Conservation (phyloP, 92 coral and sea anemone species). For the Porites lobata region DNA sequence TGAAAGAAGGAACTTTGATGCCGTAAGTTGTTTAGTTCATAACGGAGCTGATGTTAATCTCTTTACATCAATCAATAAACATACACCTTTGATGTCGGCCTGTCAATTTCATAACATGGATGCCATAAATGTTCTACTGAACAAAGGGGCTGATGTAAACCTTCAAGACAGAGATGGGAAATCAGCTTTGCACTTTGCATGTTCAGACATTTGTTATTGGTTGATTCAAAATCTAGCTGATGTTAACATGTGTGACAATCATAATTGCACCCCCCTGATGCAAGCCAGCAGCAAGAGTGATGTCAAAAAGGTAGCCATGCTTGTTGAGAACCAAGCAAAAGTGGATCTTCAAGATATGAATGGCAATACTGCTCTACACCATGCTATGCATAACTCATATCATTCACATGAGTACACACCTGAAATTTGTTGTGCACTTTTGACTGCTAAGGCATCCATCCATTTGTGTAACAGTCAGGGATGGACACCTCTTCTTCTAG, state of each 20-base stretch:
- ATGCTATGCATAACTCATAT: constrained; percentile 12
- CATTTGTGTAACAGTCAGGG: constrained; percentile 51
- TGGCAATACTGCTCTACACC: constrained; percentile 76
- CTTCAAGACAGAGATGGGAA: background rate
- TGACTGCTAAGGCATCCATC: constrained; percentile 34
- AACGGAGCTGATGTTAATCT: background rate
- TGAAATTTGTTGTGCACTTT: constrained; percentile 25
- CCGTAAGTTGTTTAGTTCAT: background rate
- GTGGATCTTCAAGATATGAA: constrained; percentile 72
- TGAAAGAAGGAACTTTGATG: background rate
- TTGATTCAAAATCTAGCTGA: constrained; percentile 34
- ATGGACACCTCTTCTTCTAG: constrained; percentile 72
- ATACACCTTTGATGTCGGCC: too few species aligned
- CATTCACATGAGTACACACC: background rate
- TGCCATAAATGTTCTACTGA: too few species aligned
- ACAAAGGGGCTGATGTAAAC: background rate
- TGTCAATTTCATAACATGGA: too few species aligned
- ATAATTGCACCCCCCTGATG: constrained; percentile 81
- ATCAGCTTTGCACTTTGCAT: background rate
- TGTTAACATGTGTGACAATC: constrained; percentile 65
- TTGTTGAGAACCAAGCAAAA: constrained; percentile 67
- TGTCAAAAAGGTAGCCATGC: constrained; percentile 59
- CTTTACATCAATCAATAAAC: too few species aligned
- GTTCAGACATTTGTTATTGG: background rate
- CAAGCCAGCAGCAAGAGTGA: constrained; percentile 75